Base-by-base conservation (phyloP, 2,797 vertebrate genomes). In the Craterocephalus amniculus region DNA sequence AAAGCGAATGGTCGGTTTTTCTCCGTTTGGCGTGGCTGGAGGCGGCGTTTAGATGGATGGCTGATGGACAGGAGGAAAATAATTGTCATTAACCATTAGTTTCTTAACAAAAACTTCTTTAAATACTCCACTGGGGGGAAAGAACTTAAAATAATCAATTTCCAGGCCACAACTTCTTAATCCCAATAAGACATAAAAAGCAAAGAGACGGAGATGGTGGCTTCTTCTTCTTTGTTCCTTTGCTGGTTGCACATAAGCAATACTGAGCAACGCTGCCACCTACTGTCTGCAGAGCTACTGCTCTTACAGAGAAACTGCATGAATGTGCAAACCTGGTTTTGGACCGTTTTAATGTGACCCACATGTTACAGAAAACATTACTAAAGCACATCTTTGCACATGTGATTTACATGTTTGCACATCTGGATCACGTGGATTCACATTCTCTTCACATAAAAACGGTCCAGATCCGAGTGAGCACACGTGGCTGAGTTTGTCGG, bases 1-100 rank as follows among this genome's bases (percentile, higher is more conserved):
- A 93, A 92, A 92, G 93, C 93, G 83, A 89, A 93, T 88, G 79
- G 95, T 94, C 89, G 89, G 84, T 90, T 92, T 93, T 92, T 89
- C 89, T 83, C 93, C 89, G 65, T 86, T 92, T 93, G 84, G 85
- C 54, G 58, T 91, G 68, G 88, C 85, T 87, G 12, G 34, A 88
- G 74, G 61, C 26, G 10, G 51, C 14, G 36, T 69, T 58, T 61
- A 52, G 49, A 68, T 57, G 60, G 67, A 64, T 22, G 65, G 24
- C 67, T 49, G 16, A 69, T 27, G 45, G 16, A 31, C 18, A 10
- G 43, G 43, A 45, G 43, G 20, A 10, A 45, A 45, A 45, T n/a
- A 9, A n/a, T 45, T 9, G 2, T n/a, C 20, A 45, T n/a, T 43
- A 18, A 6, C 18, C 18, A 43, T 18, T 43, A 3, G 13, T 4